A percentile compares a stretch with the other conserved stretches of the same genome.
phyloP scores from a whole-genome alignment of 1,140 invertebrate genomes.

The Trissolcus basalis region DNA sequence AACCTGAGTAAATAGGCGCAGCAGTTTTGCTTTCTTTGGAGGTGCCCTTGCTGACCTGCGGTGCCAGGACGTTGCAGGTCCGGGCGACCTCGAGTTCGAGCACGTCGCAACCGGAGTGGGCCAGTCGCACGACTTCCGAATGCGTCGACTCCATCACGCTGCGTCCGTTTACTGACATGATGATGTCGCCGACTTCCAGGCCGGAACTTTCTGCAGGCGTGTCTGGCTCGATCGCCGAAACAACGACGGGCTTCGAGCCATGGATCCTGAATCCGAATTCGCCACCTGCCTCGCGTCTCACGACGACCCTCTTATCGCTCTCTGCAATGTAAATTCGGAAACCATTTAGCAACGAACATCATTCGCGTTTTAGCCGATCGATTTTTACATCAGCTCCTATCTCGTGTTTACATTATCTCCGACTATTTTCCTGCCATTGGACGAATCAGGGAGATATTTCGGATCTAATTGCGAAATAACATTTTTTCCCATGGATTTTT shows the following conservation, averaged over 20 bases:
- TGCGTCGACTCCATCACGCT: slow-evolving; percentile 94
- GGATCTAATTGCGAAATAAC: too few relatives aligned
- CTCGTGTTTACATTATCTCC: too few relatives aligned
- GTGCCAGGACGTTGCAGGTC: slow-evolving; percentile 87
- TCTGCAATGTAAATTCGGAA: slow-evolving; percentile 78
- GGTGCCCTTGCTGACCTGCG: slow-evolving; percentile 67
- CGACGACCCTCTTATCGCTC: slow-evolving; percentile 89
- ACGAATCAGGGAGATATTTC: too few relatives aligned
- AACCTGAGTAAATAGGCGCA: slow-evolving; percentile 84
- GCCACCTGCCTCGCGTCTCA: slow-evolving; percentile 85
- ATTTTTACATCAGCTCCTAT: too few relatives aligned
- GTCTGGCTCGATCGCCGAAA: slow-evolving; percentile 94
- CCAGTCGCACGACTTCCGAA: slow-evolving; percentile 95
- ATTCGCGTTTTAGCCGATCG: slow-evolving; percentile 13
- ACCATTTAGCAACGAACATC: slow-evolving; percentile 21
- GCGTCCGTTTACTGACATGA: slow-evolving; percentile 91
- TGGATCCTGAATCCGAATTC: slow-evolving; percentile 98
- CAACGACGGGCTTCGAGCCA: slow-evolving; percentile 95
- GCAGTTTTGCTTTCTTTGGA: slow-evolving; percentile 77
- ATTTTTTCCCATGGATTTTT: too few relatives aligned
- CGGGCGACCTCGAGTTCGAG: slow-evolving; percentile 91
- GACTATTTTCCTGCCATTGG: too few relatives aligned
- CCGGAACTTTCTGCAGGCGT: slow-evolving; percentile 93
- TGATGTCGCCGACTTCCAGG: slow-evolving; percentile 94
- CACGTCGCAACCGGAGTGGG: slow-evolving; percentile 89